Evolutionary conservation across 2,113 vertebrate genomes (phyloP), one percentile per base, ranked within the genome.

Genomic region (Pomatostomus ruficeps): DNA sequence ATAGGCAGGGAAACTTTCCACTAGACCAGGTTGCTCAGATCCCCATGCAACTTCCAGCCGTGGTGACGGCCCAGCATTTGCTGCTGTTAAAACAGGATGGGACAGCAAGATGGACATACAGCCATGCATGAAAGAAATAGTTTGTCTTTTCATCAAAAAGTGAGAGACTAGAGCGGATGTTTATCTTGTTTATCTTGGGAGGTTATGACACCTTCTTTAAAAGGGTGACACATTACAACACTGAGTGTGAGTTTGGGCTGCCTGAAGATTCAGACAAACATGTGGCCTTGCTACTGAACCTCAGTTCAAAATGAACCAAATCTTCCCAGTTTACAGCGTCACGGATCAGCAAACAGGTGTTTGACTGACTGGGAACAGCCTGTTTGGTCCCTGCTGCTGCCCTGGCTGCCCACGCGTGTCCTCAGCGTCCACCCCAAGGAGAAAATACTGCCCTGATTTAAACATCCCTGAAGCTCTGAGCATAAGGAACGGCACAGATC

Each of bases 381-480:
- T 28, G 4, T 19, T 57, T 0, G 0, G 40, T 43, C 43, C 9
- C 31, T 14, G 31, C 51, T 72, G 61, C 68, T 91, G 65, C 52
- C 57, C 66, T 54, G 72, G 28, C 68, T 38, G 12, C 48, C 52
- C 52, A 38, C 2, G 12, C 0, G 0, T 9, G 28, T 29, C 59
- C 68, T 86, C 71, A 6, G 8, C 0, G 1, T 40, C 63, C 28
- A 57, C 10, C 15, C 33, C 57, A 48, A 57, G 51, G 55, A 71
- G 26, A 43, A 84, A 71, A 15, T 3, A 19, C 8, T 48, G 73
- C 52, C 35, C 48, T 68, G 36, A 8, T 59, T 74, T 88, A 63
- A 94, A 71, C 45, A 22, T 76, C 14, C 52, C 25, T 43, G 67
- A 38, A 80, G 25, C 7, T 42, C 29, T 25, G 77, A 77, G 55